phyloP scores from a whole-genome alignment of 2,888 invertebrate genomes.

The Chrysodeixis includens region DNA sequence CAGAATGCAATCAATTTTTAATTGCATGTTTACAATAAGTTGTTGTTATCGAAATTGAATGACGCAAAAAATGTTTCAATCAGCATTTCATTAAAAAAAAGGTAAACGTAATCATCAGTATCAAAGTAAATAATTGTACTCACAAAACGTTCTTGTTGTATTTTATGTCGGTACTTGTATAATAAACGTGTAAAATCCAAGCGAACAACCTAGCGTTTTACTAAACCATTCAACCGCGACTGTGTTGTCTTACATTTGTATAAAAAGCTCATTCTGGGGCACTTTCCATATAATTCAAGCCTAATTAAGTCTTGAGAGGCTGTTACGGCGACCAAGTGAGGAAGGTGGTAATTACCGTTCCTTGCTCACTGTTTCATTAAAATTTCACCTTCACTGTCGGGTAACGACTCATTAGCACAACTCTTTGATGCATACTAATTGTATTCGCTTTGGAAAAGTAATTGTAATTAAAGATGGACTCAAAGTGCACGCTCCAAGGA shows the following conservation, averaged over 20 bases:
- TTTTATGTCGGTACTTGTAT: too few species aligned
- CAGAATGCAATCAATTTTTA: neutral
- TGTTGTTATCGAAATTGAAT: too few species aligned
- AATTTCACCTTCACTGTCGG: slow-evolving; percentile 75
- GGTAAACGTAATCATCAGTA: neutral
- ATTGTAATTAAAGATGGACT: slow-evolving; percentile 62
- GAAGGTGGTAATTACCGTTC: slow-evolving; percentile 80
- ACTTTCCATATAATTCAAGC: slow-evolving; percentile 74
- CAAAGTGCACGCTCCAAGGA: slow-evolving; percentile 32
- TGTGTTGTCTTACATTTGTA: slow-evolving; percentile 31
- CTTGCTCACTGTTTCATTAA: slow-evolving; percentile 80
- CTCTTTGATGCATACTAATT: slow-evolving; percentile 81
- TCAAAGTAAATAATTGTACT: neutral
- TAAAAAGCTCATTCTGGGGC: slow-evolving; percentile 46
- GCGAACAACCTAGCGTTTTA: neutral
- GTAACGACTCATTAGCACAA: slow-evolving; percentile 74
- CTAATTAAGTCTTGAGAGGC: slow-evolving; percentile 81
- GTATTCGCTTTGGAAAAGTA: slow-evolving; percentile 64
- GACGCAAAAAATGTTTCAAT: too few species aligned
- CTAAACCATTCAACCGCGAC: slow-evolving; percentile 13
- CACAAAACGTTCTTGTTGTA: neutral
- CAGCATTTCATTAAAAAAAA: too few species aligned
- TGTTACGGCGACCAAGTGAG: slow-evolving; percentile 75
- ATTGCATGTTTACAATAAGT: too few species aligned
- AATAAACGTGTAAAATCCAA: neutral